Conservation (phyloP, 2,797 vertebrate species). For the Prionace glauca region DNA sequence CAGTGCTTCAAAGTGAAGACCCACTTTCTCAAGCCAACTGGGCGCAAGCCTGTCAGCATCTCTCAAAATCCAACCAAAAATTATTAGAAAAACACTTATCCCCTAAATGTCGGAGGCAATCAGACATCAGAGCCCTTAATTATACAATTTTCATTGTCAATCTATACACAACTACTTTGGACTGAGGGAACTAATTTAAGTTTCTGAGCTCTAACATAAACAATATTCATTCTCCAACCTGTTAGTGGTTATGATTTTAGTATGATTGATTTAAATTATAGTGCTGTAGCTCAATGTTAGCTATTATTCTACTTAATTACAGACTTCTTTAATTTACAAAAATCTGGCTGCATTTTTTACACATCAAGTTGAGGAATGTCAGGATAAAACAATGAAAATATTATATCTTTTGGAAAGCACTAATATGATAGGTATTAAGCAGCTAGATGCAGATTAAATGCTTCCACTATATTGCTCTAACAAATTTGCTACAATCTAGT, state of each 20-base stretch:
- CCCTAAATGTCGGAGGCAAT: neutral
- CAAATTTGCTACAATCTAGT: neutral
- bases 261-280: neutral
- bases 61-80: neutral
- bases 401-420: neutral
- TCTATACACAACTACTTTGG: neutral
- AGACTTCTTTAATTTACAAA: neutral
- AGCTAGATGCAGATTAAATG: neutral
- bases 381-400: neutral
- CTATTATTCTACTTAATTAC: neutral
- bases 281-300: neutral
- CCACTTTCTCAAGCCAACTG: neutral
- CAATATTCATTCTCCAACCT: neutral
- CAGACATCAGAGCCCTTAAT: neutral
- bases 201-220: neutral
- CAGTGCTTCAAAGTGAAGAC: neutral
- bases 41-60: neutral
- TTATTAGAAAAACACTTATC: neutral
- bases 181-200: neutral
- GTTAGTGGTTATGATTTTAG: neutral
- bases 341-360: neutral
- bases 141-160: neutral
- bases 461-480: no score
- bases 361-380: neutral
- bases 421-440: neutral